phyloP scores from a whole-genome alignment of 2,797 vertebrate genomes.

The Acrossocheilus fasciatus region DNA sequence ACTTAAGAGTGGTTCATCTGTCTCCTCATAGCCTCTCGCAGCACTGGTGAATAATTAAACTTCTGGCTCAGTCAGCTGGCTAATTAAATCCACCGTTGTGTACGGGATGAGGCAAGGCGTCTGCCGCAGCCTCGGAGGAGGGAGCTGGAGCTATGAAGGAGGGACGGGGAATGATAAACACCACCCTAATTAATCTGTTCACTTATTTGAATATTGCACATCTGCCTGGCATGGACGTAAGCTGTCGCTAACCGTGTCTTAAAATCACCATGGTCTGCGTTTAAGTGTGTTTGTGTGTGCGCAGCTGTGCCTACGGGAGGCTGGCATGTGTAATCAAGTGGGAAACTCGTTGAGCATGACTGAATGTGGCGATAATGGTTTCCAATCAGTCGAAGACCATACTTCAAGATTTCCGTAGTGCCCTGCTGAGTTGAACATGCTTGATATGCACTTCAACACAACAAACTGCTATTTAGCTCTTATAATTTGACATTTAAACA shows the following conservation, averaged over 20 bases:
- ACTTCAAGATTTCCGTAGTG: conserved; percentile 64
- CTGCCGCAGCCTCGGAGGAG: conserved; percentile 44
- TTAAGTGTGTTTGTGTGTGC: conserved; percentile 46
- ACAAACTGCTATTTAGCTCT: conserved; percentile 39
- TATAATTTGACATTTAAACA: conserved; percentile 16
- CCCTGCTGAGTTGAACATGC: conserved; percentile 43
- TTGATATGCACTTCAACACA: conserved; percentile 35
- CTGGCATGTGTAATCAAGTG: conserved; percentile 72
- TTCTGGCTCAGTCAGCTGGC: conserved; percentile 69
- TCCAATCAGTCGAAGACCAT: conserved; percentile 63
- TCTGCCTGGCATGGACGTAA: conserved; percentile 21
- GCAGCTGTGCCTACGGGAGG: conserved; percentile 49
- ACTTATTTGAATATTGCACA: conserved; percentile 44
- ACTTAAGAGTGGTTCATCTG: conserved; percentile 41
- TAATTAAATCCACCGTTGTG: conserved; percentile 76
- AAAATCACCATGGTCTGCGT: neutral
- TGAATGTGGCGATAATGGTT: conserved; percentile 65
- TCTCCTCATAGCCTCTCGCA: conserved; percentile 30
- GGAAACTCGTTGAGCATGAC: conserved; percentile 73
- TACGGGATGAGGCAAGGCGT: conserved; percentile 48
- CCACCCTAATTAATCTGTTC: conserved; percentile 58
- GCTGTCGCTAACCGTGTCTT: neutral
- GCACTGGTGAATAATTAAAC: conserved; percentile 76
- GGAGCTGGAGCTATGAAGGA: conserved; percentile 28
- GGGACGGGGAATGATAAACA: conserved; percentile 47